Evolutionary conservation across 2,888 invertebrate species (phyloP).

Genomic region (Autographa pulchrina): DNA sequence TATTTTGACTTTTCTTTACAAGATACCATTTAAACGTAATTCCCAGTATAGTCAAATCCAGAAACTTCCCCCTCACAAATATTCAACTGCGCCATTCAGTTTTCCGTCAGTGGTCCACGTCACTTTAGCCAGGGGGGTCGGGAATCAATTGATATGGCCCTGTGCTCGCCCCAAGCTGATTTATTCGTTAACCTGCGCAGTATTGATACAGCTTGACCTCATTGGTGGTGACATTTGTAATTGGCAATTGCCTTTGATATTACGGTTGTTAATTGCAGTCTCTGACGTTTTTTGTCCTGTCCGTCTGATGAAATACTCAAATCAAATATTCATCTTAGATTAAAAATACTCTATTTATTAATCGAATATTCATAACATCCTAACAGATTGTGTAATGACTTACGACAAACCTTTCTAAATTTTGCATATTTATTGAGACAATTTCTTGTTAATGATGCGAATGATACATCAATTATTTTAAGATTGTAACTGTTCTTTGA

Average conservation of each 20-base stretch:
- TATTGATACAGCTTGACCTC: constrained; percentile 82
- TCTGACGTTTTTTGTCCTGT: constrained; percentile 22
- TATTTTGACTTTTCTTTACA: too few relatives aligned
- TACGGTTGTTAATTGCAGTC: constrained; percentile 48
- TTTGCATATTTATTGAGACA: neutral
- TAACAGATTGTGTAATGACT: neutral
- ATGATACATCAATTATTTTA: neutral
- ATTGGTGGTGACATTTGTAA: constrained; percentile 68
- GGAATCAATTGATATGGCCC: constrained; percentile 84
- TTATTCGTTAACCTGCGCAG: constrained; percentile 84
- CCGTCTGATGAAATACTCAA: constrained; percentile 12
- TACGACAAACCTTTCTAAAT: constrained; percentile 2
- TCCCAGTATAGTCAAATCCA: constrained; percentile 16
- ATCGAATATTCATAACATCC: neutral
- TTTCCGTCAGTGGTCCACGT: constrained; percentile 61
- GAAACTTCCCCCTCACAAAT: constrained; percentile 46
- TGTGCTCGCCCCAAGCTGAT: constrained; percentile 78
- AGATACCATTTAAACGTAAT: neutral
- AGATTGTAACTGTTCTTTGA: neutral
- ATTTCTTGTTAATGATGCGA: neutral
- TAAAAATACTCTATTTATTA: neutral
- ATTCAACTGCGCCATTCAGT: constrained; percentile 59
- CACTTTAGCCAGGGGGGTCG: constrained; percentile 66
- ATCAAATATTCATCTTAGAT: neutral
- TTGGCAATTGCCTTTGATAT: constrained; percentile 68